Base-by-base conservation (phyloP, 2,888 invertebrate genomes). In the Drosophila yooni region DNA sequence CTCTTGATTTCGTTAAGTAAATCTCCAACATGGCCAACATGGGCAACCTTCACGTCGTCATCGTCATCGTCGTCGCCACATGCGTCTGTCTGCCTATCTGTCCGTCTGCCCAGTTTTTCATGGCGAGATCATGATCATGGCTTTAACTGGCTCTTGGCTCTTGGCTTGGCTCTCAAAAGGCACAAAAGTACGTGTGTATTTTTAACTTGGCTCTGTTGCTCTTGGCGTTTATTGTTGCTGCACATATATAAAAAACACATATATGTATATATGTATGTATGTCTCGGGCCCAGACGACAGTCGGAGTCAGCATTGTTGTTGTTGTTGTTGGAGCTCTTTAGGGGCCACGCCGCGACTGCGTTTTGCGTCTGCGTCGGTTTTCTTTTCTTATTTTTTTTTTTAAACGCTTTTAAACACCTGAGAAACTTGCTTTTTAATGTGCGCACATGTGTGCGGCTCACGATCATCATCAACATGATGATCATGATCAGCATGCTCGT, bases 361-460 rank as follows among this genome's bases (percentile, higher is more conserved):
- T 25, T 34, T 36, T 27, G 40, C 56, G 38, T 38, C 63, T 60
- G 81, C 65, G 87, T 86, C 80, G 86, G 89, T 90, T 88, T 88
- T 88, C 87, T 88, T 88, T 88, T 43, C 33, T 54, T 13, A 21
- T 46, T 38, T 18, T 38, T 38, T 88, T 57, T 36, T 38, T 88
- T 88, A 88, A 88, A 88, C 89, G 84, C 87, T 88, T 88, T 90
- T 87, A 88, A 90, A 88, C 88, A 88, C 88, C 88, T 88, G 90
- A 88, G 88, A 88, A 88, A 88, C 88, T 88, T 89, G 88, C 88
- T 88, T 86, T 86, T 86, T 90, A 90, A 90, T 90, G 90, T 88
- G 82, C 81, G 79, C 86, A 86, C 90, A 89, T 80, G 86, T 88
- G 79, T 88, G 76, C 83, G 79, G 71, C 82, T 62, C 61, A 65